Conservation (phyloP, 1,140 invertebrate genomes). For the Procambarus clarkii region DNA sequence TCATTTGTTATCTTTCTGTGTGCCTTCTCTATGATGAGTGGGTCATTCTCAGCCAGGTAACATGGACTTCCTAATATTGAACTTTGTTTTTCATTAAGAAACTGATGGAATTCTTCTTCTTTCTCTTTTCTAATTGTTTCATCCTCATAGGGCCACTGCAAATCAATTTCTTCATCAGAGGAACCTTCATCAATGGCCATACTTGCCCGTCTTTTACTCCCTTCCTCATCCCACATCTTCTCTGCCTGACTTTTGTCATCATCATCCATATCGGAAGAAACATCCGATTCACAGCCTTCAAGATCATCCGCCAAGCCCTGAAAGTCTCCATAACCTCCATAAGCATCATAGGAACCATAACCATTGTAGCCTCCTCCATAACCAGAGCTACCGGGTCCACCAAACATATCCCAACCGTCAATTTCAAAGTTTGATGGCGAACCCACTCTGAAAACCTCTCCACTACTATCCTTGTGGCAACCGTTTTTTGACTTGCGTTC, state of each 20-base stretch:
- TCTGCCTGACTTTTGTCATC: constrained; percentile 71
- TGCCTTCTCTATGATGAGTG: constrained; percentile 65
- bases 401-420: constrained; percentile 73
- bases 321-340: constrained; percentile 68
- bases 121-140: constrained; percentile 53
- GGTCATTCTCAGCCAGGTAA: constrained; percentile 59
- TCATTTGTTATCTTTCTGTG: constrained; percentile 40
- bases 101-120: constrained; percentile 73
- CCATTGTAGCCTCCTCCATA: constrained; percentile 73
- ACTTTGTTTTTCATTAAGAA: constrained; percentile 75
- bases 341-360: constrained; percentile 74
- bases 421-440: constrained; percentile 72
- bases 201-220: constrained; percentile 28
- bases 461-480: constrained; percentile 32
- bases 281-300: constrained; percentile 53
- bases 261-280: constrained; percentile 72
- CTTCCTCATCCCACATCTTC: constrained; percentile 74
- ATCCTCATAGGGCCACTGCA: constrained; percentile 49
- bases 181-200: constrained; percentile 49
- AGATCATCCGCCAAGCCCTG: constrained; percentile 63
- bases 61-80: constrained; percentile 76
- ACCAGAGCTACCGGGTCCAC: constrained; percentile 70
- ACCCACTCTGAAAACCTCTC: constrained; percentile 70
- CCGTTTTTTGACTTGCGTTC: constrained; percentile 67
- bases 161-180: constrained; percentile 74